Base-by-base conservation (phyloP, 2,797 vertebrate genomes). In the Sebastes miniatus region DNA sequence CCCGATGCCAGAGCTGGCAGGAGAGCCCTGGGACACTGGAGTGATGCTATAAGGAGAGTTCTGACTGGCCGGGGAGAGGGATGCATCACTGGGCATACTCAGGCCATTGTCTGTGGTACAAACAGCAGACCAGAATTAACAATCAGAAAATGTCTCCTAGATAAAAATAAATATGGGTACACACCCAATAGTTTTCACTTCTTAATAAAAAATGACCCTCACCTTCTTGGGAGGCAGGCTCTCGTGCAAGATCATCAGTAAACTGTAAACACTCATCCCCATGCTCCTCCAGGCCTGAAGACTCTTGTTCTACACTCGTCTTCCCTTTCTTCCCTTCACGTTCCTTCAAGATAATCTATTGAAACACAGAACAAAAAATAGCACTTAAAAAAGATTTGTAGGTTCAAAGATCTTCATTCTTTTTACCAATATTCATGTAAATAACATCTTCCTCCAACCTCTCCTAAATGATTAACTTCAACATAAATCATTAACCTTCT, bases 11-110 rank as follows among this genome's bases (percentile, higher is more conserved):
- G 98, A 99, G 90, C 98, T 99, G 67, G 97, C 97, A 5, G 98
- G 98, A 43, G 98, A 99, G 4, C 98, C 98, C 92, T 99, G 98
- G 2, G 98, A 99, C 67, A 99, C 98, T 0, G 98, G 98, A 0
- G 98, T 99, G 97, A 99, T 99, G 94, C 98, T 99, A 79, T 99
- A 99, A 0, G 98, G 98, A 81, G 98, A 99, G 89, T 99, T 99
- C 93, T 99, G 98, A 95, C 98, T 99, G 92, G 98, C 98, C 43
- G 98, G 98, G 9, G 98, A 99, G 34, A 99, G 96, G 0, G 98
- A 99, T 3, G 97, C 95, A 66, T 99, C 98, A 89, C 98, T 99
- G 84, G 97, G 97, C 92, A 99, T 93, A 70, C 98, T 99, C 87
- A 99, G 93, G 64, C 97, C 98, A 8, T 97, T 96, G 90, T 99